These are phyloP conservation scores for Ceryle rudis DNA, from an alignment of 2,797 vertebrate genomes.

Conservation along the genomic window DNA sequence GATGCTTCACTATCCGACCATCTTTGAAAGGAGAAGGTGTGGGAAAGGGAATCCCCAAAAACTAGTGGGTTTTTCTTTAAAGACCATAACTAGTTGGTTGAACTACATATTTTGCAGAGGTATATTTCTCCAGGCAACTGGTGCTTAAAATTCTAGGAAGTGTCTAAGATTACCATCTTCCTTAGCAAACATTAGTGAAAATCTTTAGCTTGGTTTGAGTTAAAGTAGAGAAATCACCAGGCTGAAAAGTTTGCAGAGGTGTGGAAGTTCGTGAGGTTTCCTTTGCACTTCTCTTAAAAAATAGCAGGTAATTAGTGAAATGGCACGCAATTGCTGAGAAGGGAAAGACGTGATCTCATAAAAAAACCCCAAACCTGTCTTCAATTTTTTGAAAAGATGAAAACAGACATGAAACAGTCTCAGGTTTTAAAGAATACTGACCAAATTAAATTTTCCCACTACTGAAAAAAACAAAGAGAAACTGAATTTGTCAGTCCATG, in stretches of 20 bases:
- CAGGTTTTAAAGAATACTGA: not conserved
- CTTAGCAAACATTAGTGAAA: not conserved
- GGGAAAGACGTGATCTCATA: not conserved
- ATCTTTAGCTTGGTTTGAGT: not conserved
- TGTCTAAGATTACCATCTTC: not conserved
- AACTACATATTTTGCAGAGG: rapidly evolving
- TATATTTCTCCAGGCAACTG: not conserved
- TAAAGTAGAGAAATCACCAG: not conserved
- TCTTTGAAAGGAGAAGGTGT: not conserved
- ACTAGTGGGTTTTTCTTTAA: not conserved
- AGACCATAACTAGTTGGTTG: not conserved
- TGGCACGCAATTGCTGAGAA: not conserved
- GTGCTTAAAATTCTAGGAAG: not conserved
- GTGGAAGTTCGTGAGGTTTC: not conserved
- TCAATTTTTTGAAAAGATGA: not conserved
- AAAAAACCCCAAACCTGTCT: not conserved
- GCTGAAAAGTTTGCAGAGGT: not conserved
- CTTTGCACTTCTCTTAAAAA: not conserved
- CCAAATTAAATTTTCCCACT: not conserved
- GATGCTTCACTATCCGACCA: not conserved
- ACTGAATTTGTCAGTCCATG: not conserved
- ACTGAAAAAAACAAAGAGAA: not conserved
- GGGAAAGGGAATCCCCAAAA: not conserved
- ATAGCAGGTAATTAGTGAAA: not conserved
- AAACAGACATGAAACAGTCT: not conserved